Conservation (phyloP, 2,797 vertebrate genomes). For the Sandelia bainsii region DNA sequence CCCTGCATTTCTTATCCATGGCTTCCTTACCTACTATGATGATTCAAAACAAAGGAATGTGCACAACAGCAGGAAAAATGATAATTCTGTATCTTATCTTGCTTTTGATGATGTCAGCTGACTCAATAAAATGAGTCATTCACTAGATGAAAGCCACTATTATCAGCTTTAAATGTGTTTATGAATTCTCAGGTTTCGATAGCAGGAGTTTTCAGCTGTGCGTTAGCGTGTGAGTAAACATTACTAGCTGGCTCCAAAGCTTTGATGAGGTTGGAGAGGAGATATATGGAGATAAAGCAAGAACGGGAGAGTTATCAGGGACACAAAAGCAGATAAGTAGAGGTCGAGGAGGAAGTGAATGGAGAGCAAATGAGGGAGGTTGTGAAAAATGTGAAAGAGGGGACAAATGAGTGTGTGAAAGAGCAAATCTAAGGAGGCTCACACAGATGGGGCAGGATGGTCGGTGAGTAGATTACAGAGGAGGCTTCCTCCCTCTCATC, state of each 20-base stretch:
- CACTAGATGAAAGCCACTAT: slow-evolving; percentile 43
- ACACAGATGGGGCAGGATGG: slow-evolving; percentile 76
- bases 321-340: slow-evolving; percentile 60
- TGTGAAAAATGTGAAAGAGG: slow-evolving; percentile 69
- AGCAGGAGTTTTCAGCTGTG: slow-evolving; percentile 17
- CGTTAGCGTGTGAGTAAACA: slow-evolving; percentile 29
- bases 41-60: slow-evolving; percentile 48
- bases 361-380: slow-evolving; percentile 57
- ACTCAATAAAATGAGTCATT: slow-evolving; percentile 36
- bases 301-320: slow-evolving; percentile 47
- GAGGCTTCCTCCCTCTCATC: slow-evolving; percentile 83
- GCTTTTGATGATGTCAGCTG: slow-evolving; percentile 31
- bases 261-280: slow-evolving; percentile 40
- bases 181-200: slow-evolving; percentile 55
- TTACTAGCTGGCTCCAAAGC: slow-evolving; percentile 56
- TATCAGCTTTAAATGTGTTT: slow-evolving; percentile 53
- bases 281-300: slow-evolving; percentile 34
- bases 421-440: slow-evolving; percentile 63
- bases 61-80: slow-evolving; percentile 22
- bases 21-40: slow-evolving; percentile 12
- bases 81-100: slow-evolving; percentile 36
- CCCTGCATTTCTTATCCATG: slow-evolving; percentile 31
- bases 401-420: slow-evolving; percentile 75
- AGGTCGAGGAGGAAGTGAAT: slow-evolving; percentile 73
- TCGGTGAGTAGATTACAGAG: slow-evolving; percentile 81